Evolutionary conservation across 2,113 vertebrate genomes (phyloP).

Genomic region (Gallinago media): DNA sequence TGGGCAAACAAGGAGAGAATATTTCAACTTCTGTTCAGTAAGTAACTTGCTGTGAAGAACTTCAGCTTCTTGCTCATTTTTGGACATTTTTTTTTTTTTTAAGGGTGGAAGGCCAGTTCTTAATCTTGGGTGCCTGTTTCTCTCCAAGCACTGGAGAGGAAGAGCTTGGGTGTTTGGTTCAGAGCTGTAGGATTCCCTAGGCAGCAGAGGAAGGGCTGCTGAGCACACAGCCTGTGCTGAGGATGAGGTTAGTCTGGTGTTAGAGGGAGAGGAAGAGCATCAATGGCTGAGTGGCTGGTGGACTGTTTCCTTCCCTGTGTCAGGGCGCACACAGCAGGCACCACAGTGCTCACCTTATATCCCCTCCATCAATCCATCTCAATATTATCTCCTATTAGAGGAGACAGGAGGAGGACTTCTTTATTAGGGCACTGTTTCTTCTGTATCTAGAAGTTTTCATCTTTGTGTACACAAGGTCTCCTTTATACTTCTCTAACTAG

Average conservation of each 20-base stretch:
- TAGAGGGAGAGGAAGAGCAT: background rate
- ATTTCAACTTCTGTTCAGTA: background rate
- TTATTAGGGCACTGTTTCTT: background rate
- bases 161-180: background rate
- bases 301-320: background rate
- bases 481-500: conserved; percentile 13
- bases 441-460: background rate
- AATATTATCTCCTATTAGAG: background rate
- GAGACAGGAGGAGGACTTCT: background rate
- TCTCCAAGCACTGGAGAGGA: background rate
- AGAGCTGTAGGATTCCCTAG: fast-evolving
- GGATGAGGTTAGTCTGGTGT: background rate
- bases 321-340: background rate
- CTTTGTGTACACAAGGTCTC: conserved; percentile 4
- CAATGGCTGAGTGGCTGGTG: background rate
- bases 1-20: background rate
- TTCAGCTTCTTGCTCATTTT: background rate
- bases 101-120: background rate
- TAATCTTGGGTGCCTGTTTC: background rate
- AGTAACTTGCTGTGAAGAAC: background rate
- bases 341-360: background rate
- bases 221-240: background rate
- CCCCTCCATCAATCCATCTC: background rate
- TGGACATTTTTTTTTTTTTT: background rate
- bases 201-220: background rate